Conservation (phyloP, 2,888 invertebrate genomes). For the Bellardia bayeri region DNA sequence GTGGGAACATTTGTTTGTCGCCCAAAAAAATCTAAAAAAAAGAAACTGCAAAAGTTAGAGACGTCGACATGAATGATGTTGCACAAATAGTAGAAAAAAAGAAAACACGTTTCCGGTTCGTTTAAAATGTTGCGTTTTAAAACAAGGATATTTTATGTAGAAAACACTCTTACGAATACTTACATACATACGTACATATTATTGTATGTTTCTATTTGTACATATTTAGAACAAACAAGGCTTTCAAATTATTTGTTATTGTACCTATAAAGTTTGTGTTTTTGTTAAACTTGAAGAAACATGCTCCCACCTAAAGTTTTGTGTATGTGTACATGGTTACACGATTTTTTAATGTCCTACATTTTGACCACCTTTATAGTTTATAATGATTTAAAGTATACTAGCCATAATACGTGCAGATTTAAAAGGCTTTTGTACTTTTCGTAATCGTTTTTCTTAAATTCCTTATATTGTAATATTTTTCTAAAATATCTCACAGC, state of each 20-base stretch:
- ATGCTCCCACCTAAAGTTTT: constrained; percentile 18
- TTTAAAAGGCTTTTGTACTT: too few relatives aligned
- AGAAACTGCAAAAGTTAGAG: constrained; percentile 29
- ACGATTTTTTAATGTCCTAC: neutral
- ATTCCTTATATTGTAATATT: too few relatives aligned
- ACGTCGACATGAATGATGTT: constrained; percentile 69
- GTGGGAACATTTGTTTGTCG: constrained; percentile 62
- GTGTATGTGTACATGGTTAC: neutral
- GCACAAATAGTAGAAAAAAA: constrained; percentile 60
- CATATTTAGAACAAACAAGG: constrained; percentile 28
- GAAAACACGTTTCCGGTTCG: constrained; percentile 75
- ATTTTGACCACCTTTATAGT: too few relatives aligned
- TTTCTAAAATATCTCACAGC: too few relatives aligned
- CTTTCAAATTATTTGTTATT: constrained; percentile 38
- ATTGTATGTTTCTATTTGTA: neutral
- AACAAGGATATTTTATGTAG: constrained; percentile 30
- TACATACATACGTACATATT: neutral
- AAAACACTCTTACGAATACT: neutral
- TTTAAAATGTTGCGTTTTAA: constrained; percentile 74
- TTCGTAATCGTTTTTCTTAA: too few relatives aligned
- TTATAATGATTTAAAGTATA: too few relatives aligned
- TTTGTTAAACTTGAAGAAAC: constrained; percentile 39
- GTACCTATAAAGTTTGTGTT: neutral
- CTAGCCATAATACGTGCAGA: too few relatives aligned
- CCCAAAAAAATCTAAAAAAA: constrained; percentile 21